Evolutionary conservation across 2,888 invertebrate genomes (phyloP).

Genomic region (Holacanthella duospinosa): DNA sequence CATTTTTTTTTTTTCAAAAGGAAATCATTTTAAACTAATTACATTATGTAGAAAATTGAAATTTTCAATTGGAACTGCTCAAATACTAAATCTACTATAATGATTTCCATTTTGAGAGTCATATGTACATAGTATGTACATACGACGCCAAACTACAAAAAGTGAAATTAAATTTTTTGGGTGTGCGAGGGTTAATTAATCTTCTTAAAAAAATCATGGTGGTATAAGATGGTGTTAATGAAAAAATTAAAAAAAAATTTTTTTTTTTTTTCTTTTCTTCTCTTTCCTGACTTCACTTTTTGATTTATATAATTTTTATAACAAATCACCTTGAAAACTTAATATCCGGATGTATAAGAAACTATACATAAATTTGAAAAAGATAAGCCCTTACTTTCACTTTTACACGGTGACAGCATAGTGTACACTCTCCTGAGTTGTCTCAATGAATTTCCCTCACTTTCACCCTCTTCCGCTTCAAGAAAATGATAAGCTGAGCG

Average conservation of each 20-base stretch:
- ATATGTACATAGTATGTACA: too few relatives aligned
- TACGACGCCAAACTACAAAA: too few relatives aligned
- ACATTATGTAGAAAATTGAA: too few relatives aligned
- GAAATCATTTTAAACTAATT: too few relatives aligned
- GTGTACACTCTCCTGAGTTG: background rate
- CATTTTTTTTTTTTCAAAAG: too few relatives aligned
- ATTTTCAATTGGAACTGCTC: too few relatives aligned
- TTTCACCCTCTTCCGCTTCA: background rate
- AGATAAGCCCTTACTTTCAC: too few relatives aligned
- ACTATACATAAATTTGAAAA: too few relatives aligned
- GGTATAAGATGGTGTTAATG: background rate
- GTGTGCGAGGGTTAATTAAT: background rate
- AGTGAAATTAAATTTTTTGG: background rate
- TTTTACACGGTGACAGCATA: too few relatives aligned
- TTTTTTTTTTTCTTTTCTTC: background rate
- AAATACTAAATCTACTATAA: too few relatives aligned
- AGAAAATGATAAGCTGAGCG: background rate
- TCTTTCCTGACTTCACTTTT: slow-evolving; percentile 9
- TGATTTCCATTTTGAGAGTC: too few relatives aligned
- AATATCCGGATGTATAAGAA: too few relatives aligned
- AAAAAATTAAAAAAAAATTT: background rate
- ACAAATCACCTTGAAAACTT: background rate
- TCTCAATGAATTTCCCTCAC: background rate
- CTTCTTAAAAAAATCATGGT: background rate
- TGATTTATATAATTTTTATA: background rate